Evolutionary conservation across 2,888 invertebrate species (phyloP), one percentile per base, ranked within the genome.

Genomic region (Sicus ferrugineus): DNA sequence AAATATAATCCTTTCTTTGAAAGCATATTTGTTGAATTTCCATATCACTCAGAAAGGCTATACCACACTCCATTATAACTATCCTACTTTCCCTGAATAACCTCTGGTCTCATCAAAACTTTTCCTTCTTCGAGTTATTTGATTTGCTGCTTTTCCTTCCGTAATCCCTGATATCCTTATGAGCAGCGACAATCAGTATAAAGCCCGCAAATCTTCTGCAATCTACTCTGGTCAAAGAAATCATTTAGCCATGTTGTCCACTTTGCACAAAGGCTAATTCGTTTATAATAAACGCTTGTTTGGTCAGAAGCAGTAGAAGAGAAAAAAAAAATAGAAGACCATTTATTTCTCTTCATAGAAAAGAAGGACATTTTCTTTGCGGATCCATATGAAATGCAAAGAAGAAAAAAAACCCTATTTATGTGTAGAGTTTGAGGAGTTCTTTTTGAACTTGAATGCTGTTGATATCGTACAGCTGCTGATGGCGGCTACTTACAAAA

Each of bases 251-350:
- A n/a, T n/a, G 70, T 63, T 70, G 69, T 66, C 72, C 72, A 72
- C 70, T 72, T 72, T 67, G 67, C 68, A 58, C 64, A n/a, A n/a
- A n/a, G n/a, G 61, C 79, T 81, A 80, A 81, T 80, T 79, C 81
- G 77, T 79, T 80, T 80, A 80, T 81, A 80, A 80, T 80, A 80
- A 79, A 75, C 81, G 80, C 79, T 80, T 81, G 79, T 74, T 75
- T 77, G 75, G 75, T 76, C 75, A 72, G 61, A 73, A 73, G 77
- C 74, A 74, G 72, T 26, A 59, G 63, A 56, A 52, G 56, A 69
- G 58, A 54, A 64, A 26, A 52, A 59, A 68, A 42, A 63, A 70
- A 21, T 11, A 46, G 46, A 19, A 46, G 28, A 42, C 42, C 14
- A 42, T 3, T 16, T 16, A 7, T 16, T 16, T 9, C 11, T 42